phyloP scores from a whole-genome alignment of 2,888 invertebrate species.

The Desoria tigrina region DNA sequence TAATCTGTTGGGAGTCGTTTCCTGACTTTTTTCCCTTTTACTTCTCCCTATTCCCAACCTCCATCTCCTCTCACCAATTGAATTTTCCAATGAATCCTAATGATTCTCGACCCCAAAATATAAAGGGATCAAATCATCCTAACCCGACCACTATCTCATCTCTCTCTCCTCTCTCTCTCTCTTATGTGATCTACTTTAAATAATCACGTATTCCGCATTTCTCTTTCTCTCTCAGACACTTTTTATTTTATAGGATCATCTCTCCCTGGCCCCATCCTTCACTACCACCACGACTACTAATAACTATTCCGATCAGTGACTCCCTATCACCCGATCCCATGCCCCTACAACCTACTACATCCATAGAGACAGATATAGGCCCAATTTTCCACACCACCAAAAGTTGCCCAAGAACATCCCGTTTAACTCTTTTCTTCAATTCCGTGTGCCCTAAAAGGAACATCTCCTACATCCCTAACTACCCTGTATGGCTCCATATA shows the following conservation, averaged over 20 bases:
- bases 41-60: slow-evolving; percentile 38
- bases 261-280: slow-evolving; percentile 5
- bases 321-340: slow-evolving; percentile 3
- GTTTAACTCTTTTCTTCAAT: slow-evolving; percentile 7
- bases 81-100: slow-evolving; percentile 55
- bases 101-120: slow-evolving; percentile 53
- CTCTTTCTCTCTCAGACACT: slow-evolving; percentile 19
- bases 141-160: slow-evolving; percentile 48
- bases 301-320: slow-evolving; percentile 24
- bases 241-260: slow-evolving; percentile 21
- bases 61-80: slow-evolving; percentile 49
- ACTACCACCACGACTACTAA: slow-evolving; percentile 15
- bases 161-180: slow-evolving; percentile 34
- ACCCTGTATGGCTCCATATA: neutral
- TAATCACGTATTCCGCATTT: slow-evolving; percentile 41
- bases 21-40: slow-evolving; percentile 50
- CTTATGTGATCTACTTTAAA: slow-evolving; percentile 30
- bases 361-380: no score
- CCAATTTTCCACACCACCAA: slow-evolving; percentile 24
- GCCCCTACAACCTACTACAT: no score
- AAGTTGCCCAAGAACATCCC: slow-evolving; percentile 4
- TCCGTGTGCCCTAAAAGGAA: neutral
- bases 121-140: slow-evolving; percentile 54
- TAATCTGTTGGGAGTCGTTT: slow-evolving; percentile 54
- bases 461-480: neutral